phyloP scores from a whole-genome alignment of 2,888 invertebrate genomes.

The Lobophora halterata region DNA sequence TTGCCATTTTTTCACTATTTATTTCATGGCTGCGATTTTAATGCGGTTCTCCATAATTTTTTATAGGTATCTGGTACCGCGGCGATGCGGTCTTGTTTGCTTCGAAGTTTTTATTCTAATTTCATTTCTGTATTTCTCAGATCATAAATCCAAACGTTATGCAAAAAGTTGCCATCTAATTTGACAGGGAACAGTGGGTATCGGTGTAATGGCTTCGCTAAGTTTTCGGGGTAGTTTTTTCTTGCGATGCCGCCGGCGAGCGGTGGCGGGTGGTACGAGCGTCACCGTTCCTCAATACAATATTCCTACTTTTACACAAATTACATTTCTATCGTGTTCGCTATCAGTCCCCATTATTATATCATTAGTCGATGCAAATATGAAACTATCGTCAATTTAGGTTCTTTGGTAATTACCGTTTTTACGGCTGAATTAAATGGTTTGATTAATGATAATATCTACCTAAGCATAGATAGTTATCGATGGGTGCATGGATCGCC shows the following conservation, averaged over 20 bases:
- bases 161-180: conserved; percentile 51
- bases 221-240: conserved; percentile 71
- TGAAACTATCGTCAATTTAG: conserved; percentile 53
- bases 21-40: conserved; percentile 47
- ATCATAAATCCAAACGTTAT: conserved; percentile 47
- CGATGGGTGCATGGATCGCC: conserved; percentile 18
- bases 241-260: conserved; percentile 58
- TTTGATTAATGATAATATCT: conserved; percentile 27
- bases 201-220: conserved; percentile 50
- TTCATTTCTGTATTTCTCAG: conserved; percentile 41
- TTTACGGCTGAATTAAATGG: conserved; percentile 26
- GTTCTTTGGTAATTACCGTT: conserved; percentile 50
- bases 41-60: conserved; percentile 36
- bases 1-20: conserved; percentile 42
- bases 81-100: conserved; percentile 20
- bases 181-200: conserved; percentile 42
- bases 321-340: conserved; percentile 77
- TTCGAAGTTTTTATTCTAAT: conserved; percentile 41
- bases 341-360: conserved; percentile 76
- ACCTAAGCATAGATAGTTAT: conserved; percentile 23
- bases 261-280: conserved; percentile 70
- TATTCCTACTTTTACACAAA: conserved; percentile 74
- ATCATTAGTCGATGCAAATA: conserved; percentile 73
- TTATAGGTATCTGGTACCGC: conserved; percentile 33
- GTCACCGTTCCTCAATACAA: conserved; percentile 54